Conservation (phyloP, 2,888 invertebrate genomes). For the Drosophila falleni region DNA sequence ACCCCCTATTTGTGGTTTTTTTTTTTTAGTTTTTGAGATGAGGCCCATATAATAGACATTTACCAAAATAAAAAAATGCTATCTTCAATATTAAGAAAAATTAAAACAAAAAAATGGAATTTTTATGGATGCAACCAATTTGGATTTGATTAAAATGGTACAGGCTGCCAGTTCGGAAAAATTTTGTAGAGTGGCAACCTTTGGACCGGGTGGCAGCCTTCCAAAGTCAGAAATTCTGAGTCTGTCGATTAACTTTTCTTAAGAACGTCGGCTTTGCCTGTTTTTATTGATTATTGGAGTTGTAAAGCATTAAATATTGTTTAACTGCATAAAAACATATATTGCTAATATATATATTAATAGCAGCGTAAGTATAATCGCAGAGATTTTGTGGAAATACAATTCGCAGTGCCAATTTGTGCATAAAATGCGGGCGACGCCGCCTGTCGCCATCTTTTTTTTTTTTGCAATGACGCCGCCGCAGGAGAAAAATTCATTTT, state of each 20-base stretch:
- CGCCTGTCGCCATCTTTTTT: constrained; percentile 57
- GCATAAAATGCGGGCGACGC: constrained; percentile 34
- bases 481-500: neutral
- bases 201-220: too few relatives aligned
- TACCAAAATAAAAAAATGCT: too few relatives aligned
- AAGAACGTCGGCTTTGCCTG: constrained; percentile 35
- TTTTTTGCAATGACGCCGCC: constrained; percentile 48
- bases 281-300: constrained; percentile 48
- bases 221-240: neutral
- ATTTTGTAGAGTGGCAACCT: too few relatives aligned
- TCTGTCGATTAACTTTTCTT: constrained; percentile 17
- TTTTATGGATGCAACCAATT: too few relatives aligned
- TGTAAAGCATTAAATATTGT: constrained; percentile 10
- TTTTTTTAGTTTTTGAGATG: too few relatives aligned
- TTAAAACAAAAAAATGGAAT: too few relatives aligned
- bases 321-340: constrained; percentile 18
- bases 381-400: neutral
- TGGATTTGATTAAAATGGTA: too few relatives aligned
- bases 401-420: neutral
- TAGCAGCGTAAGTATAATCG: constrained; percentile 31
- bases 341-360: constrained; percentile 4
- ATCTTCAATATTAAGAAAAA: too few relatives aligned
- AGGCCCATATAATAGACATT: too few relatives aligned
- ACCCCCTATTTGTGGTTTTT: too few relatives aligned
- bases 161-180: too few relatives aligned